Conservation (phyloP, 2,797 vertebrate species). For the Anguilla pacifica region DNA sequence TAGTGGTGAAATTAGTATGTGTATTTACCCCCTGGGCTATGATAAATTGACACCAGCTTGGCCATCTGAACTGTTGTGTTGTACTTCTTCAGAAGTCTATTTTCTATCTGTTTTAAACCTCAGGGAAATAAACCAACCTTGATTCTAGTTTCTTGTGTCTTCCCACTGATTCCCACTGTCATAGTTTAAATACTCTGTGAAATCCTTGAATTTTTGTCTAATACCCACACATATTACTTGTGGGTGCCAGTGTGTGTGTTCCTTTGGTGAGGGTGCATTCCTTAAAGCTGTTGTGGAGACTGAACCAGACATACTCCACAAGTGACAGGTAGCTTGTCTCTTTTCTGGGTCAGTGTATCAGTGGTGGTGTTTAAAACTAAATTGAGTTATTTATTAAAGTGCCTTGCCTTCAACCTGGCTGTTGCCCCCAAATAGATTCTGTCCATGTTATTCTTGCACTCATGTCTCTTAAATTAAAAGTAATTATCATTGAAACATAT, state of each 20-base stretch:
- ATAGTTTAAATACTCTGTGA: slow-evolving; percentile 31
- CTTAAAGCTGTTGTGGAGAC: slow-evolving; percentile 36
- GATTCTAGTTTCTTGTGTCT: slow-evolving; percentile 70
- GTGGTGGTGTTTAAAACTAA: background rate
- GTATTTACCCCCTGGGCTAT: background rate
- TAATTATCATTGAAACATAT: background rate
- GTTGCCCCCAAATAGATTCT: background rate
- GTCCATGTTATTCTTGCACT: background rate
- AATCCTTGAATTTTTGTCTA: slow-evolving; percentile 33
- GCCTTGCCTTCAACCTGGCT: background rate
- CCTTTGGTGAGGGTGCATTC: slow-evolving; percentile 61
- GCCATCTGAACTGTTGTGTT: background rate
- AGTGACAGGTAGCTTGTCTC: background rate
- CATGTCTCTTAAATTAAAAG: background rate
- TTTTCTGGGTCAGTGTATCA: background rate
- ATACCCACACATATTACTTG: slow-evolving; percentile 6
- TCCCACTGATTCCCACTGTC: slow-evolving; percentile 47
- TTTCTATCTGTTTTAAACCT: background rate
- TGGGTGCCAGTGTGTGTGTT: slow-evolving; percentile 11
- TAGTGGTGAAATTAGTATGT: background rate
- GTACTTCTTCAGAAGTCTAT: background rate
- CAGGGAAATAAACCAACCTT: slow-evolving; percentile 3
- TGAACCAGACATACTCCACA: background rate
- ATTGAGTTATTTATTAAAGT: background rate
- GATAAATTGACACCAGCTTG: background rate